Base-by-base conservation (phyloP, 2,797 vertebrate species). In the Enteromius radiatus region DNA sequence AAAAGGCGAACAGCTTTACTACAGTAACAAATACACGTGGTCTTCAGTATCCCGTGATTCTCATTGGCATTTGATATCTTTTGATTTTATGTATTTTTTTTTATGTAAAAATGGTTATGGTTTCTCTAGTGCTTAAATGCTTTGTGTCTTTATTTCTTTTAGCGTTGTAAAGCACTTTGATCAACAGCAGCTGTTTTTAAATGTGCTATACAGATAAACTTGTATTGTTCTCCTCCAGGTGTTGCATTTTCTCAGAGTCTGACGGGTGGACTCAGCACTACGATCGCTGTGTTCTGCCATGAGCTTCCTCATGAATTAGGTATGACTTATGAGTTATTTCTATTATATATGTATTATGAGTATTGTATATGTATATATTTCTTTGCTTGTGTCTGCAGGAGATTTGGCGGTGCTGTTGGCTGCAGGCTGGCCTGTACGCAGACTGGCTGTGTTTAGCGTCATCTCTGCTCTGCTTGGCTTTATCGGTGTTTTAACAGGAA, bases 301-400 rank as follows among this genome's bases (percentile, higher is more conserved):
- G 96, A 96, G 85, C 87, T 96, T 75, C 96, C 95, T 36, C 95
- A 96, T 0, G 96, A 96, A 84, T 90, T 96, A 43, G 95, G 96
- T 96, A 89, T 49, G 88, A 45, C 1, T 12, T n/a, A n/a, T n/a
- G 14, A 61, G 6, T 59, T 0, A 17, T 56, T 43, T 68, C 28
- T 6, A 52, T n/a, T 78, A 9, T 36, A n/a, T 28, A 59, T 12
- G 47, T 21, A 41, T 79, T 2, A 31, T 31, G 26, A 45, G 2
- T 45, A 26, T 41, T 76, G 15, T n/a, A 19, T 8, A 12, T 17
- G 15, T 49, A 21, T 15, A 15, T 4, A 17, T 23, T 1, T 33
- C 9, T 26, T 64, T 41, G 12, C 15, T 33, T 9, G 38, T 78
- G 6, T 85, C 26, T 33, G 4, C 89, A 96, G 96, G 95, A 0